phyloP scores from a whole-genome alignment of 2,113 vertebrate species.

The Phyllostomus discolor region DNA sequence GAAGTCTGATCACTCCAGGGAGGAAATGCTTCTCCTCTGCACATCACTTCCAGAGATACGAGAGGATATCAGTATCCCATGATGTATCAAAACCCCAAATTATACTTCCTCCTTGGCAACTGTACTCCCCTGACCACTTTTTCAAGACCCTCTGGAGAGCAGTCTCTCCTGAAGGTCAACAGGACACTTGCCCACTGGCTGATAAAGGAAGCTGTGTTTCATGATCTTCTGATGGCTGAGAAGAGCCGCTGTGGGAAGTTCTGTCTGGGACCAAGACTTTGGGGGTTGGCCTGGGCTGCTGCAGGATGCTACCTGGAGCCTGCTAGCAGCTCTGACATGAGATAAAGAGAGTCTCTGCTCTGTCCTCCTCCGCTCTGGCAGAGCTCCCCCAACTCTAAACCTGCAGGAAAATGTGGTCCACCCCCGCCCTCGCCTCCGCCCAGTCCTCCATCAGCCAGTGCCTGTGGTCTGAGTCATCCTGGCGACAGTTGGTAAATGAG shows the following conservation, averaged over 20 bases:
- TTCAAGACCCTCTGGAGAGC: neutral
- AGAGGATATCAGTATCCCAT: rapidly evolving
- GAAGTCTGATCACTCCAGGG: neutral
- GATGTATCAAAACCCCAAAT: neutral
- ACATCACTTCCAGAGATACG: neutral
- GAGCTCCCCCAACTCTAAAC: neutral
- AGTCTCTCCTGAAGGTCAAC: neutral
- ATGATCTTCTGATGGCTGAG: neutral
- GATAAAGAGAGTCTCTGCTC: neutral
- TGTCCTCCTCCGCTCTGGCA: neutral
- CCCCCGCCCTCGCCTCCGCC: rapidly evolving
- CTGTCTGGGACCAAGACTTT: neutral
- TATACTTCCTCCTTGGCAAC: neutral
- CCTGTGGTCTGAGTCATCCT: neutral
- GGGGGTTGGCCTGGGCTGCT: neutral
- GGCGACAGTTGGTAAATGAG: constrained; percentile 71
- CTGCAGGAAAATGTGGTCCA: neutral
- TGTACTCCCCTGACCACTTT: neutral
- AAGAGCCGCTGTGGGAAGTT: neutral
- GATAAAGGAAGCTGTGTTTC: neutral
- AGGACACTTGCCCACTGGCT: neutral
- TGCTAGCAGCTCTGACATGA: neutral
- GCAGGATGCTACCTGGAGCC: neutral
- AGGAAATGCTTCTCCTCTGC: neutral
- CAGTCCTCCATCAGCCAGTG: neutral